phyloP scores from a whole-genome alignment of 2,888 invertebrate species.

The Plagodis pulveraria region DNA sequence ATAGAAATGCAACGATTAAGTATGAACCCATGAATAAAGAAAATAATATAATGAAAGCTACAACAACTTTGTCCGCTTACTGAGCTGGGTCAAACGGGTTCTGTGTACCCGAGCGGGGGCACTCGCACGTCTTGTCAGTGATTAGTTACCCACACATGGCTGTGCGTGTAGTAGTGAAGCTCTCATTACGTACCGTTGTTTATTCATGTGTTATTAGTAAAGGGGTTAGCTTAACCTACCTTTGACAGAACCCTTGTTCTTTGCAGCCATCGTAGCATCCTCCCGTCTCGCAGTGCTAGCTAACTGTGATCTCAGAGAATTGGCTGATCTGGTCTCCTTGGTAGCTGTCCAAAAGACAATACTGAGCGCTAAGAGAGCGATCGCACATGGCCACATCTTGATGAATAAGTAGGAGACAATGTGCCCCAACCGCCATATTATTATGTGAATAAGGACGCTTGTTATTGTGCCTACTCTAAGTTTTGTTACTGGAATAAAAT shows the following conservation, averaged over 20 bases:
- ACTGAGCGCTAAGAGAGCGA: conserved; percentile 65
- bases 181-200: no score
- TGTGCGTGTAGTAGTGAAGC: no score
- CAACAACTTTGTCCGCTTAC: no score
- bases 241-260: conserved; percentile 7
- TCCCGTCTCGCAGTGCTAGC: conserved; percentile 22
- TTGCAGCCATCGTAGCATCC: conserved; percentile 1
- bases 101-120: no score
- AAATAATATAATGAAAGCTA: no score
- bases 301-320: conserved; percentile 36
- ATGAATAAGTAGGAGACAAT: conserved; percentile 47
- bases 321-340: conserved; percentile 40
- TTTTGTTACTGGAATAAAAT: conserved; percentile 52
- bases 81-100: no score
- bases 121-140: no score
- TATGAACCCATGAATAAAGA: no score
- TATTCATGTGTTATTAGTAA: background rate
- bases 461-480: conserved; percentile 47
- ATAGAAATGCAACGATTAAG: no score
- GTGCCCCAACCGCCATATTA: conserved; percentile 58
- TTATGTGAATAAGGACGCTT: conserved; percentile 54
- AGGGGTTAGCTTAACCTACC: conserved; percentile 15
- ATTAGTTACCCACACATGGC: no score
- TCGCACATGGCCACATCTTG: conserved; percentile 49
- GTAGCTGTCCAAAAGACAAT: conserved; percentile 74